A percentile compares a stretch with the other conserved stretches of the same genome.
These are phyloP conservation scores for Piprites chloris DNA, from an alignment of 2,113 vertebrate species.

Conservation along the genomic window DNA sequence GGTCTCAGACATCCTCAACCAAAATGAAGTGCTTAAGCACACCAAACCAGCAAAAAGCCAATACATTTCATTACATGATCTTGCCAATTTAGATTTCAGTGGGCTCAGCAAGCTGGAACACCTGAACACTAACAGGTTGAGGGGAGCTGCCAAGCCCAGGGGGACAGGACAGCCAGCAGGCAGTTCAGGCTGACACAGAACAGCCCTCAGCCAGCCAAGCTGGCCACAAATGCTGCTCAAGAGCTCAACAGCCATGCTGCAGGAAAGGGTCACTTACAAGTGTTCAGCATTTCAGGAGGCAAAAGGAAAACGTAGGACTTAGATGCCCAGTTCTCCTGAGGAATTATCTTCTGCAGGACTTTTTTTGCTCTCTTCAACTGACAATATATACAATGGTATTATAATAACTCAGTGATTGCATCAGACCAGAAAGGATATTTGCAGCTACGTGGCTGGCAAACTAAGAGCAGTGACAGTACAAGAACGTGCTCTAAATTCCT, in stretches of 20 bases:
- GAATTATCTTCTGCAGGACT: not conserved
- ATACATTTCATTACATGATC: not conserved
- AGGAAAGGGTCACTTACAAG: not conserved
- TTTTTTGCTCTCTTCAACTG: not conserved
- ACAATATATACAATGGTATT: not conserved
- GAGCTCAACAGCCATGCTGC: accelerated
- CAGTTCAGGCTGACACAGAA: not conserved
- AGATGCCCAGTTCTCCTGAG: not conserved
- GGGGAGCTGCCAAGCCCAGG: not conserved
- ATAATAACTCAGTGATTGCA: not conserved
- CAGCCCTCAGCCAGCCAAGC: not conserved
- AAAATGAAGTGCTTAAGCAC: not conserved
- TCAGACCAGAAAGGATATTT: not conserved
- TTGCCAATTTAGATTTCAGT: not conserved
- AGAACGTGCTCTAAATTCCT: not conserved
- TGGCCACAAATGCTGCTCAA: not conserved
- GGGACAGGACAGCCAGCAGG: accelerated
- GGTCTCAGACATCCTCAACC: accelerated
- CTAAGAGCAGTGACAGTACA: not conserved
- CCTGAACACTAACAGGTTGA: accelerated
- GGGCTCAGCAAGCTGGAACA: not conserved
- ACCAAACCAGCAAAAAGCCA: not conserved
- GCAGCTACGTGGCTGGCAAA: not conserved
- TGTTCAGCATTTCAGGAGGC: not conserved
- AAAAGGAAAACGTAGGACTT: not conserved